Conservation (phyloP, 2,888 invertebrate genomes). For the Dynastes hyllus region DNA sequence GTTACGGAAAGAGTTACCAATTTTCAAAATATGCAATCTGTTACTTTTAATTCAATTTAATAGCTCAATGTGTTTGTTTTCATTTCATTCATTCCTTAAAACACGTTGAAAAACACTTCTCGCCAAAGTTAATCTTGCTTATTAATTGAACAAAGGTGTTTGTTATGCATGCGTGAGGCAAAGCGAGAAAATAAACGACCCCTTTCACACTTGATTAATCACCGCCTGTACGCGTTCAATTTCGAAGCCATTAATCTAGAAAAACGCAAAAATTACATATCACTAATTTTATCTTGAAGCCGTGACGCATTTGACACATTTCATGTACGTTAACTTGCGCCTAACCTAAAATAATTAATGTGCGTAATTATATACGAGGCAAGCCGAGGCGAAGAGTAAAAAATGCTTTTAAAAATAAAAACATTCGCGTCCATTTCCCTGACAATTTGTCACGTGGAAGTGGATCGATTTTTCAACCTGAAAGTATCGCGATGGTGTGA, state of each 20-base stretch:
- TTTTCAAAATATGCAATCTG: too few relatives aligned
- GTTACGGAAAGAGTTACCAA: too few relatives aligned
- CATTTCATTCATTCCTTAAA: too few relatives aligned
- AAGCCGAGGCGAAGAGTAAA: background rate
- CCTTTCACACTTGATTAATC: constrained; percentile 7
- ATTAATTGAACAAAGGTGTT: too few relatives aligned
- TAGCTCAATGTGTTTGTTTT: too few relatives aligned
- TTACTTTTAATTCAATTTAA: too few relatives aligned
- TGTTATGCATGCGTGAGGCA: too few relatives aligned
- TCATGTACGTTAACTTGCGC: constrained; percentile 1
- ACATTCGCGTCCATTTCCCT: constrained; percentile 12
- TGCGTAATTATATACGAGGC: constrained; percentile 8
- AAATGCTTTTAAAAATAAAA: constrained; percentile 4
- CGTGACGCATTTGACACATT: background rate
- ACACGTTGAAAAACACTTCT: too few relatives aligned
- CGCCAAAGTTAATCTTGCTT: too few relatives aligned
- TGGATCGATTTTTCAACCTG: constrained; percentile 7
- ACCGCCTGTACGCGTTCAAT: background rate
- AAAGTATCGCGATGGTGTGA: background rate
- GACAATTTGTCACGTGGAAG: constrained; percentile 10
- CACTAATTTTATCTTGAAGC: constrained; percentile 4
- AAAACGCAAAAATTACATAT: constrained; percentile 11
- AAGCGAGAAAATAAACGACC: background rate
- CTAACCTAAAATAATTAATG: constrained; percentile 15
- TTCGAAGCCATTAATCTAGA: background rate